phyloP scores from a whole-genome alignment of 2,888 invertebrate genomes.

The Eilema griseolum region DNA sequence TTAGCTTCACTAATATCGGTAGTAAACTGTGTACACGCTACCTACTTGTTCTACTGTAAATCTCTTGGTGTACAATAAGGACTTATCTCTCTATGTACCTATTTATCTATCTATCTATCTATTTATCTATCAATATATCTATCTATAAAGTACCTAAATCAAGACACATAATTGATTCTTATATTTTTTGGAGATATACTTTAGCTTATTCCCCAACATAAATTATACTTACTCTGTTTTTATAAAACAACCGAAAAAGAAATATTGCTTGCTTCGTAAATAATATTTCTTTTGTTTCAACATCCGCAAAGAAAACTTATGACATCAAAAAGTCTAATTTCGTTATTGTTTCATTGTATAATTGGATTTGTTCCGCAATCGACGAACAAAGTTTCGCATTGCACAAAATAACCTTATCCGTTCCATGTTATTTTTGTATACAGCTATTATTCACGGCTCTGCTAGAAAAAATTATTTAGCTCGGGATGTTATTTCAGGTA shows the following conservation, averaged over 20 bases:
- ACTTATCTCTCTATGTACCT: no score
- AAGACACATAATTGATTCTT: no score
- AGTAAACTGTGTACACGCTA: no score
- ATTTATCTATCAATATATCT: no score
- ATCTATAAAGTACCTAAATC: no score
- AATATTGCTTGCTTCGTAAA: background rate
- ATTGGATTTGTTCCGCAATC: background rate
- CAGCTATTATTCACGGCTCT: background rate
- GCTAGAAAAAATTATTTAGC: background rate
- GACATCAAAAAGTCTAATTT: background rate
- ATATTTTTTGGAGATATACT: no score
- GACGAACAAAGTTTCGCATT: background rate
- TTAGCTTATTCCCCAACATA: no score
- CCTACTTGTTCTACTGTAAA: no score
- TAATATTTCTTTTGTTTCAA: background rate
- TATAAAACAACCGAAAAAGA: background rate
- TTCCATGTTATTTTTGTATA: background rate
- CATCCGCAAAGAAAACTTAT: background rate
- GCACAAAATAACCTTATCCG: background rate
- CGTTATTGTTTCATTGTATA: slow-evolving; percentile 1
- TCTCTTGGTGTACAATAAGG: no score
- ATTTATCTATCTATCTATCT: no score
- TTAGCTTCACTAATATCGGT: no score
- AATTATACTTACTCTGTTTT: background rate
- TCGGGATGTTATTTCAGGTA: no score